phyloP scores from a whole-genome alignment of 2,113 vertebrate genomes.

The Oryzias celebensis region DNA sequence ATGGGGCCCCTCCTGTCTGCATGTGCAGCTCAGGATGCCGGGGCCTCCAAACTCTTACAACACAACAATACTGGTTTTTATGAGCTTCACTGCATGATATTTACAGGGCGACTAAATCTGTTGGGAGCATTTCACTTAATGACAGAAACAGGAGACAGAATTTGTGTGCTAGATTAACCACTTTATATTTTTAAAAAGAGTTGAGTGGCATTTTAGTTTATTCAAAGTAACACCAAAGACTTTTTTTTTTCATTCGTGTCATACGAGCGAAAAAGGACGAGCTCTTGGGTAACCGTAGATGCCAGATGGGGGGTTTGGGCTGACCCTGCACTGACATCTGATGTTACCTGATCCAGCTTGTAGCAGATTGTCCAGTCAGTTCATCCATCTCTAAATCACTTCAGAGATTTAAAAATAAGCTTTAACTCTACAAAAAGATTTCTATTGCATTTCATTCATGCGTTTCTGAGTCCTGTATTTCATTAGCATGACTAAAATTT shows the following conservation, averaged over 20 bases:
- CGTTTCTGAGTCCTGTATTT: too few species aligned
- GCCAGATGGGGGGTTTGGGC: conserved; percentile 1
- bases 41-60: conserved; percentile 17
- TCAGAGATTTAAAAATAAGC: not conserved
- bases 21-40: conserved; percentile 44
- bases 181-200: not conserved
- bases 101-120: conserved; percentile 8
- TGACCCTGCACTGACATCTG: conserved; percentile 26
- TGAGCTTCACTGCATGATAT: conserved; percentile 20
- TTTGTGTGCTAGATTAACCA: not conserved
- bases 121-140: conserved; percentile 13
- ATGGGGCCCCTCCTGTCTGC: conserved; percentile 62
- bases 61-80: conserved; percentile 37
- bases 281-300: conserved; percentile 30
- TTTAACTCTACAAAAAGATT: too few species aligned
- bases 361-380: conserved; percentile 44
- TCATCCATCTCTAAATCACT: conserved; percentile 21
- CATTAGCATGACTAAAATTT: too few species aligned
- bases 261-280: not conserved
- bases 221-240: not conserved
- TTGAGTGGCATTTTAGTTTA: not conserved
- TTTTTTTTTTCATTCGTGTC: not conserved
- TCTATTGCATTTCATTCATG: too few species aligned
- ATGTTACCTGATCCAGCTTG: conserved; percentile 68
- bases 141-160: conserved; percentile 2